A percentile compares a stretch with the other conserved stretches of the same genome.
Evolutionary conservation across 2,113 vertebrate genomes (phyloP).

Genomic region (Charadrius vociferus): DNA sequence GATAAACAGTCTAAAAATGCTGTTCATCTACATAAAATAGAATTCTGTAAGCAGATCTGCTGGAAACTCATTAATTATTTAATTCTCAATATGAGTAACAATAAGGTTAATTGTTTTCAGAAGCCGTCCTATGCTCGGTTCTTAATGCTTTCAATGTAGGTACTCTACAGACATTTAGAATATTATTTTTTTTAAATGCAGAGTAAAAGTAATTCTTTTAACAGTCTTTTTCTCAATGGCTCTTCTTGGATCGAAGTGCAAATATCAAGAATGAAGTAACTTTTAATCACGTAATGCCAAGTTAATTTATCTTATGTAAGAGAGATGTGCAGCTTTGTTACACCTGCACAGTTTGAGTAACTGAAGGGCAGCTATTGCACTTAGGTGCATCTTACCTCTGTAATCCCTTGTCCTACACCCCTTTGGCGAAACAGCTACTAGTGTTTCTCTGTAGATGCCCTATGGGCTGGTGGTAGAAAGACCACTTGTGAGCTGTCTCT

Average conservation of each 20-base stretch:
- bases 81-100: background rate
- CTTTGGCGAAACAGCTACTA: background rate
- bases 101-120: conserved; percentile 18
- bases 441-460: background rate
- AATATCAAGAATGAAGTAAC: background rate
- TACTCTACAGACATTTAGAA: background rate
- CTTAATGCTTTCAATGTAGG: background rate
- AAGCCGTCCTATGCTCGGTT: background rate
- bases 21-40: conserved; percentile 43
- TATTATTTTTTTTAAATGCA: background rate
- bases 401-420: background rate
- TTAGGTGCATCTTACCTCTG: background rate
- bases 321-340: background rate
- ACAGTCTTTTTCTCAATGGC: background rate
- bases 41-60: conserved; percentile 44
- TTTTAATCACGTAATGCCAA: background rate
- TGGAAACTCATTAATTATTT: conserved; percentile 33
- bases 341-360: background rate
- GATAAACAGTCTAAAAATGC: conserved; percentile 54
- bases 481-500: background rate
- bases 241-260: background rate
- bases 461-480: background rate
- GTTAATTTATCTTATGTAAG: background rate
- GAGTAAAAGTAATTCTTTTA: background rate
- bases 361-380: background rate